These are phyloP conservation scores for Siniperca chuatsi DNA, from an alignment of 2,113 vertebrate species.

Conservation along the genomic window DNA sequence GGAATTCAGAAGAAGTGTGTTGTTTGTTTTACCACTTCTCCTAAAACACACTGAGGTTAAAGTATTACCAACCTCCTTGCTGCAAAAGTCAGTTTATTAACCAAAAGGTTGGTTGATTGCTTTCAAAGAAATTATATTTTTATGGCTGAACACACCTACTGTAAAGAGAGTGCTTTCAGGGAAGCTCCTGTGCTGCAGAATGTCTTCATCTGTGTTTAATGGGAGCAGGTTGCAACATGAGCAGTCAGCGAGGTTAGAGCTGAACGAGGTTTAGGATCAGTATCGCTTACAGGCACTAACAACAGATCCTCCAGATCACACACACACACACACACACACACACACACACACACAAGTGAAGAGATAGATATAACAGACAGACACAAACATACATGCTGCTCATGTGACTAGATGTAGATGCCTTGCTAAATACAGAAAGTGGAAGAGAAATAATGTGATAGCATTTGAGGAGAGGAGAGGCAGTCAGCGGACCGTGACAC, in stretches of 20 bases:
- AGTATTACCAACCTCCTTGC: no score
- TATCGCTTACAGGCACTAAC: slow-evolving; percentile 26
- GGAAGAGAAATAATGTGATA: background rate
- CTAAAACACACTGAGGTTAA: no score
- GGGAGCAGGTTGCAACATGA: background rate
- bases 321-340: background rate
- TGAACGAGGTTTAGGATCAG: slow-evolving; percentile 17
- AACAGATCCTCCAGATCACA: slow-evolving; percentile 4
- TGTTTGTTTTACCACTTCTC: no score
- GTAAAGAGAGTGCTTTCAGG: background rate
- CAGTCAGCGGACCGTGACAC: slow-evolving; percentile 65
- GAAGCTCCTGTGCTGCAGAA: no score
- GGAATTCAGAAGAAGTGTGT: no score
- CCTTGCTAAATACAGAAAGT: background rate
- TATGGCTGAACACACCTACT: background rate
- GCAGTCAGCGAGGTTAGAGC: background rate
- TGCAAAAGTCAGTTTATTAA: no score
- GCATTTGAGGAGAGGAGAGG: slow-evolving; percentile 5
- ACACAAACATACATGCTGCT: background rate
- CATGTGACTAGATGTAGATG: background rate
- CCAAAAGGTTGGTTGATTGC: background rate
- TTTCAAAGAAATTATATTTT: background rate
- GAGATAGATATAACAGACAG: background rate
- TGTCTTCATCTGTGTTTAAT: slow-evolving; percentile 9
- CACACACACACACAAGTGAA: background rate